Evolutionary conservation across 2,888 invertebrate species (phyloP).

Genomic region (Allolobophora icterica): DNA sequence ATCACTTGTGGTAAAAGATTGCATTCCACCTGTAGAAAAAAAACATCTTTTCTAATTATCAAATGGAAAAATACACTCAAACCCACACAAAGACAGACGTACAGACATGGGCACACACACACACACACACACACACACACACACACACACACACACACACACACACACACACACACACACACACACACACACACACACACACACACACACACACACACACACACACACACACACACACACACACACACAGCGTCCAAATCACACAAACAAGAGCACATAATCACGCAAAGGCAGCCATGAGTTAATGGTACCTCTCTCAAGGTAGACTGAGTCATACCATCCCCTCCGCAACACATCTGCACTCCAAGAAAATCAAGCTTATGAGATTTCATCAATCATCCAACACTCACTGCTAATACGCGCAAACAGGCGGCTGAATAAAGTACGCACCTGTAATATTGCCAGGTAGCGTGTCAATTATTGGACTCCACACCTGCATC

Average conservation of each 20-base stretch:
- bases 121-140: too few species aligned
- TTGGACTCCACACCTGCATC: slow-evolving; percentile 17
- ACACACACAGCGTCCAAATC: background rate
- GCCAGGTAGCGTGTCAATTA: slow-evolving; percentile 17
- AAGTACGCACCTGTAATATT: slow-evolving; percentile 17
- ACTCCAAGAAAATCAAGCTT: slow-evolving; percentile 17
- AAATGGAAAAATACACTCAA: background rate
- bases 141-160: background rate
- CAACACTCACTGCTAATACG: slow-evolving; percentile 10
- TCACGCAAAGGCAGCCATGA: background rate
- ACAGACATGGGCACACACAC: too few species aligned
- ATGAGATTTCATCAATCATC: slow-evolving; percentile 17
- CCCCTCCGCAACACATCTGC: background rate
- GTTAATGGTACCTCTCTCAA: background rate
- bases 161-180: too few species aligned
- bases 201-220: too few species aligned
- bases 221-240: background rate
- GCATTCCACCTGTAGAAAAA: slow-evolving; percentile 24
- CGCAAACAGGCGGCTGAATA: slow-evolving; percentile 9
- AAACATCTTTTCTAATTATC: background rate
- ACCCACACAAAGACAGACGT: background rate
- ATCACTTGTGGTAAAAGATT: slow-evolving; percentile 6
- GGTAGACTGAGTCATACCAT: background rate
- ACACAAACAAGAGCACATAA: background rate
- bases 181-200: too few species aligned